Evolutionary conservation across 2,888 invertebrate species (phyloP).

Genomic region (Acanthacorydalis orientalis): DNA sequence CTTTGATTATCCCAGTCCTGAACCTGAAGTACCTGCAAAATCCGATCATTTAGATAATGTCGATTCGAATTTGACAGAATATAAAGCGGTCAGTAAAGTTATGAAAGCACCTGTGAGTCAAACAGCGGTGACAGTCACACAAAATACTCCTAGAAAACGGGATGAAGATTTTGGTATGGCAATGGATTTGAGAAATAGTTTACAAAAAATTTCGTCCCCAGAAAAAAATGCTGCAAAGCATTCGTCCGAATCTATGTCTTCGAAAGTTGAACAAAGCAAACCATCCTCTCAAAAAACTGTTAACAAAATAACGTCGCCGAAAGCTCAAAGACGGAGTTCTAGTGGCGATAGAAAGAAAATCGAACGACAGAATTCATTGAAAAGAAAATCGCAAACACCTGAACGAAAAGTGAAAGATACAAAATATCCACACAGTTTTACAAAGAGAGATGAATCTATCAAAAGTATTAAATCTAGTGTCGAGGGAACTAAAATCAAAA

Average conservation of each 20-base stretch:
- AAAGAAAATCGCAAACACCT: background rate
- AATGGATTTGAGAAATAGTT: conserved; percentile 32
- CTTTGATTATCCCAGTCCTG: conserved; percentile 12
- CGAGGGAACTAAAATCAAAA: background rate
- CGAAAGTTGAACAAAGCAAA: background rate
- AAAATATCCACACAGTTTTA: background rate
- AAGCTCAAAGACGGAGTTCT: background rate
- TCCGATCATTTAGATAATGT: conserved; percentile 16
- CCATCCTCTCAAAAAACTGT: background rate
- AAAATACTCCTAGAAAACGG: conserved; percentile 34
- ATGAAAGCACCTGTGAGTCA: conserved; percentile 60
- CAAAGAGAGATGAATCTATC: background rate
- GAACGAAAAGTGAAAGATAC: background rate
- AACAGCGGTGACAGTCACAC: conserved; percentile 44
- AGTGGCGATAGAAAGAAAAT: background rate
- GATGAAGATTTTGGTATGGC: conserved; percentile 36
- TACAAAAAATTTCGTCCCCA: conserved; percentile 27
- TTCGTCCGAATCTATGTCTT: background rate
- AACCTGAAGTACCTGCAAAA: conserved; percentile 3
- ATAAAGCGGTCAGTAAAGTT: conserved; percentile 49
- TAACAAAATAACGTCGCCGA: background rate
- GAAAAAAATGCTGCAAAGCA: background rate
- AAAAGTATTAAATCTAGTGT: background rate
- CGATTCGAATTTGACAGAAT: conserved; percentile 28
- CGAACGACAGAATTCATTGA: background rate